A percentile compares a stretch with the other conserved stretches of the same genome.
These are phyloP conservation scores for Sinotaia quadrata DNA, from an alignment of 2,888 invertebrate genomes.

Conservation along the genomic window DNA sequence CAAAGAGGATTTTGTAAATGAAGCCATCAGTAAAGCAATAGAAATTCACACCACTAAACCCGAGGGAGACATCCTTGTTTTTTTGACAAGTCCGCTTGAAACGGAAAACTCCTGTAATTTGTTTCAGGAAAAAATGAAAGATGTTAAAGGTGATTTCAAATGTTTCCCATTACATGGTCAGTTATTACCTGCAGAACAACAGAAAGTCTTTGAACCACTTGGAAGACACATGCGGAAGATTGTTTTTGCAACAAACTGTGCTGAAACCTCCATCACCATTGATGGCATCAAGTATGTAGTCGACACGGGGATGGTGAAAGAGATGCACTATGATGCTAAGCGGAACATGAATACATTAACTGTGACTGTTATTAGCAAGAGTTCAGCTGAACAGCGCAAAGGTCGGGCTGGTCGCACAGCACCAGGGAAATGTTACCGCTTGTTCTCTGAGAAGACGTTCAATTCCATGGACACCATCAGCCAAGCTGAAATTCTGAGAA, in stretches of 20 bases:
- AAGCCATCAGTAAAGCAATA: conserved; percentile 59
- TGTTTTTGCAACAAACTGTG: conserved; percentile 72
- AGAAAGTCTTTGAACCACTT: conserved; percentile 59
- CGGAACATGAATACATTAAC: conserved; percentile 62
- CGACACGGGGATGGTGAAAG: conserved; percentile 71
- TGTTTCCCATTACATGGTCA: conserved; percentile 64
- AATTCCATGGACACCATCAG: conserved; percentile 56
- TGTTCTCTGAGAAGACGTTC: conserved; percentile 68
- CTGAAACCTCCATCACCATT: conserved; percentile 73
- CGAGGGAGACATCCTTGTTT: conserved; percentile 72
- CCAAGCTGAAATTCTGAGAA: conserved; percentile 68
- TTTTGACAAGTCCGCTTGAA: conserved; percentile 68
- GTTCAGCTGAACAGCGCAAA: conserved; percentile 72
- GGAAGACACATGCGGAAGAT: conserved; percentile 62
- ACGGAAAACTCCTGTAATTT: conserved; percentile 61
- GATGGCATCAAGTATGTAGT: conserved; percentile 71
- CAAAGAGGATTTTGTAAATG: conserved; percentile 48
- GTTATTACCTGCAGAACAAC: conserved; percentile 66
- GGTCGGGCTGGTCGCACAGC: conserved; percentile 72
- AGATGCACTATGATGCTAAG: conserved; percentile 65
- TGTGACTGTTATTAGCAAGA: conserved; percentile 60
- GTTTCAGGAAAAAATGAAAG: conserved; percentile 36
- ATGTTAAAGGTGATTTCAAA: conserved; percentile 37
- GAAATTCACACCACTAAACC: conserved; percentile 56
- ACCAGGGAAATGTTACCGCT: conserved; percentile 69